These are phyloP conservation scores for Condylura cristata DNA, from an alignment of 2,113 vertebrate genomes.

Conservation along the genomic window DNA sequence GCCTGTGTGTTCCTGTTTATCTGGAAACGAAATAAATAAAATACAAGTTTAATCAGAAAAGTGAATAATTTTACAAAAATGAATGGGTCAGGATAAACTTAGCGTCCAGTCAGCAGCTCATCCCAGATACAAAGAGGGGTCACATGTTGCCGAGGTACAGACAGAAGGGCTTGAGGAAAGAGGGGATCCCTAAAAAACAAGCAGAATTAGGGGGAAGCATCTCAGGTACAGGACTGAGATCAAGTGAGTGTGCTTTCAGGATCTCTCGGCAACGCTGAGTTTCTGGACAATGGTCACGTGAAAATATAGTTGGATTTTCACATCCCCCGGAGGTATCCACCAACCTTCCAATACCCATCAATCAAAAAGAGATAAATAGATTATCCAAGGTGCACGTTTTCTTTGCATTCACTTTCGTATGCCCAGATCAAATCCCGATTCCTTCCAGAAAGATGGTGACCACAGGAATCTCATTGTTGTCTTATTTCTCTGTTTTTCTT, in stretches of 20 bases:
- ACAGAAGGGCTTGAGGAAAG: background rate
- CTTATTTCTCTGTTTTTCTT: background rate
- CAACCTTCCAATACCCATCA: background rate
- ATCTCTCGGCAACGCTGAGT: background rate
- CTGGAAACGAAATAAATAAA: background rate
- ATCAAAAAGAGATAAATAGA: background rate
- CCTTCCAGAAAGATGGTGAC: background rate
- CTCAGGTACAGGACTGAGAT: background rate
- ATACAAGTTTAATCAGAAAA: background rate
- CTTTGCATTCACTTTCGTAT: background rate
- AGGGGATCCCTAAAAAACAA: background rate
- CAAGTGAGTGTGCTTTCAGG: fast-evolving
- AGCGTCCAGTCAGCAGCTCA: background rate
- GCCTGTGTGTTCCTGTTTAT: background rate
- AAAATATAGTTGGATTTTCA: background rate
- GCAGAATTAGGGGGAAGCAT: background rate
- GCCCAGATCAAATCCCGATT: background rate
- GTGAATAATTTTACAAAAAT: background rate
- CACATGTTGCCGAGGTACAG: background rate
- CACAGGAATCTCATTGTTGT: fast-evolving
- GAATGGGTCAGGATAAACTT: background rate
- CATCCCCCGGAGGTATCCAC: background rate
- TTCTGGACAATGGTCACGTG: background rate
- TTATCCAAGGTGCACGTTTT: background rate
- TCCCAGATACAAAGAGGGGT: background rate